These are phyloP conservation scores for Tachina fera DNA, from an alignment of 2,888 invertebrate species.

Conservation along the genomic window DNA sequence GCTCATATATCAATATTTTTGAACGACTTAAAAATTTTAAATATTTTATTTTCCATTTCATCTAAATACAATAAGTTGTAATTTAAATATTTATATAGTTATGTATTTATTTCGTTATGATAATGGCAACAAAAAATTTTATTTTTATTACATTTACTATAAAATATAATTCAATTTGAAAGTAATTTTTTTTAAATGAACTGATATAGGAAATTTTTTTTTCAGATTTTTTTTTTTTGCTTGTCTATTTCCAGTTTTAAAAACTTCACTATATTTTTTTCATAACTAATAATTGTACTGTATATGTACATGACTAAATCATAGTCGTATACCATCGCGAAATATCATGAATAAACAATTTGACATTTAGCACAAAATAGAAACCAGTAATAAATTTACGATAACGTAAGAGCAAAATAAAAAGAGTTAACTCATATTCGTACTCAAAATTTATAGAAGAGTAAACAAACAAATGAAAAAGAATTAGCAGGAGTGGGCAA, in stretches of 20 bases:
- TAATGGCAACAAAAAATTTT: slow-evolving; percentile 22
- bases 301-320: not conserved
- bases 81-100: slow-evolving; percentile 6
- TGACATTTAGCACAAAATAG: slow-evolving; percentile 58
- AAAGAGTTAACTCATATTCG: slow-evolving; percentile 20
- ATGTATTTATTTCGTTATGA: not conserved
- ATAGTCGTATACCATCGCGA: slow-evolving; percentile 19
- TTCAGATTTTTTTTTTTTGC: slow-evolving; percentile 6
- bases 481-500: slow-evolving; percentile 27
- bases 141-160: slow-evolving; percentile 34
- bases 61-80: not conserved
- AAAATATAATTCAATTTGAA: slow-evolving; percentile 21
- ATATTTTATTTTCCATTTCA: too few relatives aligned
- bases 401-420: not conserved
- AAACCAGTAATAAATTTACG: slow-evolving; percentile 49
- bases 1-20: too few relatives aligned
- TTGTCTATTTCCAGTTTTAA: not conserved
- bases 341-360: slow-evolving; percentile 64
- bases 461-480: slow-evolving; percentile 6
- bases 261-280: not conserved
- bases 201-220: slow-evolving; percentile 4
- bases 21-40: too few relatives aligned
- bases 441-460: slow-evolving; percentile 24
- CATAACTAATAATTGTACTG: slow-evolving; percentile 31
- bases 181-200: slow-evolving; percentile 18